Evolutionary conservation across 2,113 vertebrate species (phyloP).

Genomic region (Mustela lutreola): DNA sequence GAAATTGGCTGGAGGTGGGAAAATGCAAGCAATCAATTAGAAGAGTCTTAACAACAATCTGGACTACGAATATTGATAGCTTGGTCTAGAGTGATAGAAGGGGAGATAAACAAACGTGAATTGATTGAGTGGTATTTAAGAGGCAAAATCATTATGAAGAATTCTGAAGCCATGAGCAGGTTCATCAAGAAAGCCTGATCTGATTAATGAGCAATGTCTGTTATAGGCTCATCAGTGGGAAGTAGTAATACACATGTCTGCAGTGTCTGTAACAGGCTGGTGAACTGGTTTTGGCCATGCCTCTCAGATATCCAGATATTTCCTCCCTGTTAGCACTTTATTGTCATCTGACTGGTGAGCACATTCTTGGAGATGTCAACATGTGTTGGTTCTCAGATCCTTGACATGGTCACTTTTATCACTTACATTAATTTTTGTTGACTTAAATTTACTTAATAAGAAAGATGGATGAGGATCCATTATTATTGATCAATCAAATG

Average conservation of each 20-base stretch:
- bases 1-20: neutral
- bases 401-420: neutral
- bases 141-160: neutral
- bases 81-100: neutral
- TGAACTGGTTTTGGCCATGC: no score
- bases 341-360: neutral
- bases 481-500: neutral
- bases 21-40: neutral
- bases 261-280: neutral
- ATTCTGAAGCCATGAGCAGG: neutral
- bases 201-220: neutral
- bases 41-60: neutral
- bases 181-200: neutral
- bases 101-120: neutral
- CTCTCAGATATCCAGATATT: neutral
- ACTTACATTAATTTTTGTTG: neutral
- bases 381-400: neutral
- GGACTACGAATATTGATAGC: neutral
- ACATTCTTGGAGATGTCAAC: neutral
- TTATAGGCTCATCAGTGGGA: neutral
- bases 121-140: neutral
- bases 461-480: neutral
- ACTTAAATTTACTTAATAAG: neutral
- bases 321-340: neutral
- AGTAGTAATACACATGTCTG: no score